Evolutionary conservation across 1,140 invertebrate species (phyloP).

Genomic region (Heliconius hewitsoni): DNA sequence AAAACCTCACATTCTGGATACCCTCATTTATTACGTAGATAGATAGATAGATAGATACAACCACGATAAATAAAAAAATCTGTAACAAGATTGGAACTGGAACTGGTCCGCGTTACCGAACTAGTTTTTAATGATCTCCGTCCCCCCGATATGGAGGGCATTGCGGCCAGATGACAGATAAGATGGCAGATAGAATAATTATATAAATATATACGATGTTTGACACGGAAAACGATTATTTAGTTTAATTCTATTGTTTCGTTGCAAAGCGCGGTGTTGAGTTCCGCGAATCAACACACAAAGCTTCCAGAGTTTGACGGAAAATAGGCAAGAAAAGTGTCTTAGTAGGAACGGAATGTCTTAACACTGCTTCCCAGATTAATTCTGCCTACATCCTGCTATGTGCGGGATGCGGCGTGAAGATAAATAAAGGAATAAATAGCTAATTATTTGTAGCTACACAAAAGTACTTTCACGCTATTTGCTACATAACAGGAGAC

Average conservation of each 20-base stretch:
- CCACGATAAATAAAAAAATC: slow-evolving; percentile 10
- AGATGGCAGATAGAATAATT: slow-evolving; percentile 1
- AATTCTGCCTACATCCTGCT: no score
- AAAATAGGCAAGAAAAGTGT: no score
- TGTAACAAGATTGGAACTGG: slow-evolving; percentile 35
- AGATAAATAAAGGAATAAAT: no score
- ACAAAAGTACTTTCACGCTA: no score
- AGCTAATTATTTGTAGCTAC: no score
- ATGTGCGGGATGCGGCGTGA: no score
- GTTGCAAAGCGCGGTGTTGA: no score
- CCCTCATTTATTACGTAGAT: neutral
- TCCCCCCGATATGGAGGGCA: slow-evolving; percentile 60
- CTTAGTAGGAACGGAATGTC: no score
- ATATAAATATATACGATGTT: neutral
- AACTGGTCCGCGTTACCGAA: slow-evolving; percentile 52
- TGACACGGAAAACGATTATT: neutral
- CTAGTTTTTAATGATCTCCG: slow-evolving; percentile 71
- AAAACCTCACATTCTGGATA: neutral
- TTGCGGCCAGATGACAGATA: slow-evolving; percentile 69
- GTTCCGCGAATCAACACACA: no score
- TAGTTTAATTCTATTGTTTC: neutral
- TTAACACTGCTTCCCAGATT: no score
- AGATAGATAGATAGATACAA: neutral
- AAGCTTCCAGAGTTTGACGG: no score
- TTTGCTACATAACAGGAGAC: no score